These are phyloP conservation scores for Apogon hyalosoma DNA, from an alignment of 2,797 vertebrate species.

Conservation along the genomic window DNA sequence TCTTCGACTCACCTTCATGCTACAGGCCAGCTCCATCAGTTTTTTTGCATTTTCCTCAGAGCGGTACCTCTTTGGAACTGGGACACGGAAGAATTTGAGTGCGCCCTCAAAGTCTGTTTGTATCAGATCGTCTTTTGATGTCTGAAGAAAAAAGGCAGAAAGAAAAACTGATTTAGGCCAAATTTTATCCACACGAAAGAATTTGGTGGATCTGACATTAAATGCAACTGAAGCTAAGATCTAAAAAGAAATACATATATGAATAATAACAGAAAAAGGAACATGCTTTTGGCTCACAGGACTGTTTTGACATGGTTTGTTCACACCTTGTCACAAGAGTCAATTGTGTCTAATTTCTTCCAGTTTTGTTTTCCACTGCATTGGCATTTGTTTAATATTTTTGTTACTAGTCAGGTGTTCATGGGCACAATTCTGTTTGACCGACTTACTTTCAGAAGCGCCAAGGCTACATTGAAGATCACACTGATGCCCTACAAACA, in stretches of 20 bases:
- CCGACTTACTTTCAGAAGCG: slow-evolving; percentile 92
- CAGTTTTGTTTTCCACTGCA: slow-evolving; percentile 14
- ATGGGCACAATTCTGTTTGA: not conserved
- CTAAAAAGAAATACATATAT: no score
- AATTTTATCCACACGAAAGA: not conserved
- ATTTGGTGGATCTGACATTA: not conserved
- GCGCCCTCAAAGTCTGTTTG: slow-evolving; percentile 97
- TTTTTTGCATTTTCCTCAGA: slow-evolving; percentile 99
- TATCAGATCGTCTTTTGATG: slow-evolving; percentile 96
- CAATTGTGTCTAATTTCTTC: slow-evolving; percentile 12
- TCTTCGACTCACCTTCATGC: slow-evolving; percentile 91
- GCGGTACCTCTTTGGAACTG: slow-evolving; percentile 98
- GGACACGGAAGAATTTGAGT: slow-evolving; percentile 97
- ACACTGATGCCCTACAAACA: slow-evolving; percentile 94
- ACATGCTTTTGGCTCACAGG: no score
- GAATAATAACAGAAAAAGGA: no score
- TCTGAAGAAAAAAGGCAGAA: slow-evolving; percentile 78
- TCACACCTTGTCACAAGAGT: slow-evolving; percentile 10
- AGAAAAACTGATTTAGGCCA: not conserved
- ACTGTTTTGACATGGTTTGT: not conserved
- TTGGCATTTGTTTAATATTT: slow-evolving; percentile 13
- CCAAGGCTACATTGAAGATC: slow-evolving; percentile 98
- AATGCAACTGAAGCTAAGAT: no score
- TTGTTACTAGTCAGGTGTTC: slow-evolving; percentile 30
- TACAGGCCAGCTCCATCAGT: slow-evolving; percentile 97